phyloP scores from a whole-genome alignment of 2,113 vertebrate genomes.

The Centropus bengalensis region DNA sequence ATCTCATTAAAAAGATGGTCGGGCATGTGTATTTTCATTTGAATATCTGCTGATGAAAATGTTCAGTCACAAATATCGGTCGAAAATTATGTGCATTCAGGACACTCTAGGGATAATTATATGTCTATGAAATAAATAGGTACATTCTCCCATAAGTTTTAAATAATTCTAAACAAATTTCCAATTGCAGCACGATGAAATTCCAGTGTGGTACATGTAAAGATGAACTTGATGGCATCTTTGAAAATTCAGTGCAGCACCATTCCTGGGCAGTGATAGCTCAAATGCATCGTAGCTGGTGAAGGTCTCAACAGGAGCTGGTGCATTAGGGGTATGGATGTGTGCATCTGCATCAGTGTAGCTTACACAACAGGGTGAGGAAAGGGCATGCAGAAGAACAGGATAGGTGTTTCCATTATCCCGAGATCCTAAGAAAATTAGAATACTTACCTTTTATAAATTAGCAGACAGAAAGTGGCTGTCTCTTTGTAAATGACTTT shows the following conservation, averaged over 20 bases:
- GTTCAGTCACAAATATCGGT: neutral
- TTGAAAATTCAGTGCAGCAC: neutral
- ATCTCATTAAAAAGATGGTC: neutral
- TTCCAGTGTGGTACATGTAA: neutral
- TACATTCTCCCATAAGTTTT: neutral
- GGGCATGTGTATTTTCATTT: neutral
- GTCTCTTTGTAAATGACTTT: neutral
- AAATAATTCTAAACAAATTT: neutral
- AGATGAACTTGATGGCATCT: neutral
- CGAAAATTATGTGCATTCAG: neutral
- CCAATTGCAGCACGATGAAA: neutral
- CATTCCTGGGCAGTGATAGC: neutral
- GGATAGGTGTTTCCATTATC: neutral
- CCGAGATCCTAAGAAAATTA: neutral
- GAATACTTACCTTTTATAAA: neutral
- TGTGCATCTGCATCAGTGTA: neutral
- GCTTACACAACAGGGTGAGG: fast-evolving
- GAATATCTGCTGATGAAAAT: neutral
- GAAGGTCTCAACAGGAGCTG: neutral
- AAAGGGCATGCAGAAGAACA: neutral
- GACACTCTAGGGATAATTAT: neutral
- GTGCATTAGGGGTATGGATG: neutral
- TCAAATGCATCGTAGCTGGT: neutral
- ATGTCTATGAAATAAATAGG: neutral
- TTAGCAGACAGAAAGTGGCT: neutral